Conservation (phyloP, 2,113 vertebrate species). For the Furnarius figulus region DNA sequence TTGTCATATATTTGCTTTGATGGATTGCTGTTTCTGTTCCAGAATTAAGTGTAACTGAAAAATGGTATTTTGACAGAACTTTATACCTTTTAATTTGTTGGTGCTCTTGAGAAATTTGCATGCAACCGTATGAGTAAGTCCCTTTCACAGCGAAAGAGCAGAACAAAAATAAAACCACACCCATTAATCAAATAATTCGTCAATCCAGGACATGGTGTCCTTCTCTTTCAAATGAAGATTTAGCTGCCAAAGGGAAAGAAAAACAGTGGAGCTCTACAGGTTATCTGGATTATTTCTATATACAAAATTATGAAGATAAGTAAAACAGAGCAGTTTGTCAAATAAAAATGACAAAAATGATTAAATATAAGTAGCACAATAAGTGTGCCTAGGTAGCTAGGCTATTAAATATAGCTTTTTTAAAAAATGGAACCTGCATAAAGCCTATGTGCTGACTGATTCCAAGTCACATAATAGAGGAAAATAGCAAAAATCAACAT, state of each 20-base stretch:
- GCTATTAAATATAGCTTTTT: background rate
- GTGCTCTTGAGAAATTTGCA: background rate
- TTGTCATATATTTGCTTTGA: background rate
- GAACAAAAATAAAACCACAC: background rate
- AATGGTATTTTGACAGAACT: background rate
- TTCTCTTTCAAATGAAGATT: conserved; percentile 43
- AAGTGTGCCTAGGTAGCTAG: background rate
- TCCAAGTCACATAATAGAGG: background rate
- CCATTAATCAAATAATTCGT: conserved; percentile 33
- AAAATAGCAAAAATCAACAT: conserved; percentile 1
- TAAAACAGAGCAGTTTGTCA: conserved; percentile 17
- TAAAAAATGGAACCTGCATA: background rate
- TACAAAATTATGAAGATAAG: conserved; percentile 41
- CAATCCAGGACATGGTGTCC: background rate
- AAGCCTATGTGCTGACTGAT: background rate
- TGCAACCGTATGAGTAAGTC: conserved; percentile 22
- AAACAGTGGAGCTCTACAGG: background rate
- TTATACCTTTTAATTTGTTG: background rate
- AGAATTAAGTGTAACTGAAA: background rate
- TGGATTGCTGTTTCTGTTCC: background rate
- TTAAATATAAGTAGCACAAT: conserved; percentile 2
- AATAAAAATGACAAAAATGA: conserved; percentile 29
- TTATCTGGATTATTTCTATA: background rate
- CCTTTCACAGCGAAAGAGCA: conserved; percentile 14
- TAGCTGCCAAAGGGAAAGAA: background rate